phyloP scores from a whole-genome alignment of 1,140 invertebrate genomes.

The Drosophila simulans region DNA sequence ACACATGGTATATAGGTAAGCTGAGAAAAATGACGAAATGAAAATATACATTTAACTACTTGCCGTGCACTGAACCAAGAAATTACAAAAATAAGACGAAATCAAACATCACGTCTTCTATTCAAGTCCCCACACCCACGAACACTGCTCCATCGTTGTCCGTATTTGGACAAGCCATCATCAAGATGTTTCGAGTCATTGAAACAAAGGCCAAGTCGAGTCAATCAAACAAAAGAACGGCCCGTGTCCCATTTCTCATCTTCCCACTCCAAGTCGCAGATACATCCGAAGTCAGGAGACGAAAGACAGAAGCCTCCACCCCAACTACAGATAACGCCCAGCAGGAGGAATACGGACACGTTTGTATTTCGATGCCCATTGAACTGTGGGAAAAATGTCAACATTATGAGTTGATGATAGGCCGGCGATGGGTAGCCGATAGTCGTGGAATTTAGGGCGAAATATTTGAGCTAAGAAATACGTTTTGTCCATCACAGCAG shows the following conservation, averaged over 20 bases:
- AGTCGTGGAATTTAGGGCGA: slow-evolving; percentile 22
- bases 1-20: background rate
- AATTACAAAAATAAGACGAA: slow-evolving; percentile 58
- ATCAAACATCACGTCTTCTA: slow-evolving; percentile 50
- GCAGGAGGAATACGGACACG: slow-evolving; percentile 46
- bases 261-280: slow-evolving; percentile 14
- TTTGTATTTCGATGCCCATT: slow-evolving; percentile 66
- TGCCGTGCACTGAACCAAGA: slow-evolving; percentile 67
- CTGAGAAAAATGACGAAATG: slow-evolving; percentile 66
- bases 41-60: slow-evolving; percentile 73
- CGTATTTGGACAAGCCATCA: slow-evolving; percentile 77
- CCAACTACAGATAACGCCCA: slow-evolving; percentile 40
- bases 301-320: slow-evolving; percentile 12
- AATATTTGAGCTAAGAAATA: slow-evolving; percentile 44
- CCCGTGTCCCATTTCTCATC: slow-evolving; percentile 44
- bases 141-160: background rate
- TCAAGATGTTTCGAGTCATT: slow-evolving; percentile 79
- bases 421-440: slow-evolving; percentile 14
- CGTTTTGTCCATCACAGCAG: slow-evolving; percentile 31
- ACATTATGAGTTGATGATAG: slow-evolving; percentile 71
- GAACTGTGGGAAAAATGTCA: slow-evolving; percentile 73
- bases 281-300: slow-evolving; percentile 8
- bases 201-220: slow-evolving; percentile 74
- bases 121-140: background rate
- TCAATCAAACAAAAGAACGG: slow-evolving; percentile 78